These are phyloP conservation scores for Drepana falcataria DNA, from an alignment of 2,888 invertebrate genomes.

Conservation along the genomic window DNA sequence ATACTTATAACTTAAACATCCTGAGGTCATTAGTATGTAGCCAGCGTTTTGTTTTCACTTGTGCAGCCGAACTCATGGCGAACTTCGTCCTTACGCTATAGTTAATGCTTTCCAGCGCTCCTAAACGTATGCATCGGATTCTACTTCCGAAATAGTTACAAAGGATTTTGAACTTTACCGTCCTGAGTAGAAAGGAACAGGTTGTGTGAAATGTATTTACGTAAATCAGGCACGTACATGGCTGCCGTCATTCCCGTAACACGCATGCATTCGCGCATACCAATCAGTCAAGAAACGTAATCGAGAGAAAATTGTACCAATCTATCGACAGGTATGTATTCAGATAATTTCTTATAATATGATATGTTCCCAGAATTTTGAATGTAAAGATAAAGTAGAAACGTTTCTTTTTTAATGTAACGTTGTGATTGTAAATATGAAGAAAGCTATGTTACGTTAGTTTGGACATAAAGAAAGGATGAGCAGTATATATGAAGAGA, in stretches of 20 bases:
- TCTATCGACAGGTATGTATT: conserved; percentile 36
- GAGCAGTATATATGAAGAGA: too few species aligned
- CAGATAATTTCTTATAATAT: conserved; percentile 3
- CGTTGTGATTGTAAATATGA: too few species aligned
- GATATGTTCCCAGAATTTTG: too few species aligned
- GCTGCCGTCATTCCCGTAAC: conserved; percentile 72
- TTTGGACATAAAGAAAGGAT: too few species aligned
- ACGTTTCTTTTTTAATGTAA: too few species aligned
- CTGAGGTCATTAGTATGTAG: conserved; percentile 61
- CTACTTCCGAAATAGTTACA: conserved; percentile 23
- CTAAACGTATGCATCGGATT: conserved; percentile 43
- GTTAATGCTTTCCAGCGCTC: conserved; percentile 59
- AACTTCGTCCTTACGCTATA: conserved; percentile 55
- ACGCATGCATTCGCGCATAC: conserved; percentile 53
- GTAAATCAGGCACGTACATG: conserved; percentile 39
- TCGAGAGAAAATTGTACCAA: conserved; percentile 70
- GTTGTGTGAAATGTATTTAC: conserved; percentile 13
- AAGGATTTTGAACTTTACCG: conserved; percentile 25
- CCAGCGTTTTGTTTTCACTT: conserved; percentile 60
- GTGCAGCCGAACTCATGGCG: conserved; percentile 52
- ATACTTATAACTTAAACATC: conserved; percentile 70
- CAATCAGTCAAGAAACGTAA: conserved; percentile 63
- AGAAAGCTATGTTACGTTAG: too few species aligned
- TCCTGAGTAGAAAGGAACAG: conserved; percentile 19
- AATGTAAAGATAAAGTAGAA: too few species aligned